Base-by-base conservation (phyloP, 1,140 invertebrate species). In the Drosophila santomea region DNA sequence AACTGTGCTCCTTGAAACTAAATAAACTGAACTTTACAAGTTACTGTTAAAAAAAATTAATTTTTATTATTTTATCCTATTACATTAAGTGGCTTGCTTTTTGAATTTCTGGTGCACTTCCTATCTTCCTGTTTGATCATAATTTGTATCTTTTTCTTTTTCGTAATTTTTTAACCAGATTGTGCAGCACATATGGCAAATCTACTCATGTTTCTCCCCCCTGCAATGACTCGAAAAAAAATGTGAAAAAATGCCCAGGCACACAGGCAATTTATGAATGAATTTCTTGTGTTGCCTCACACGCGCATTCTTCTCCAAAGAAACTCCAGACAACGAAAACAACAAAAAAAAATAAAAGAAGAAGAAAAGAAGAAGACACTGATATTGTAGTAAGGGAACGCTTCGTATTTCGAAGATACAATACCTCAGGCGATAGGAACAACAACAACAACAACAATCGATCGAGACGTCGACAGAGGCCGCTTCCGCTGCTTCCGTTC, bases 401-500 rank as follows among this genome's bases (percentile, higher is more conserved):
- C 72, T 76, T 69, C 52, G 77, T 69, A 59, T 51, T 59, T 59
- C 36, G 32, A 54, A 35, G 62, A 43, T 35, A 71, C 67, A 69
- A 71, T 55, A 68, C 48, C 66, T 43, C 23, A 39, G 43, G 62
- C 68, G 44, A 38, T 50, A 51, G 35, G 59, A 76, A 28, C 62
- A 60, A 54, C 63, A 75, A 61, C 60, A 50, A 28, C 48, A 50
- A 28, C 48, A 51, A 51, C 48, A 51, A 51, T 51, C 45, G 48
- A 58, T 57, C 56, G 57, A 14, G 15, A 28, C 41, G 74, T 56
- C 67, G 83, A 45, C 84, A 76, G 78, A 52, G 51, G 47, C 57
- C 74, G 89, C 88, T 91, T 91, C 88, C 88, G 88, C 89, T 91
- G 89, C 88, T 91, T 91, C 88, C 88, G 88, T 91, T 91, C 67